Percentiles rank a stretch among this genome's conserved stretches.
Evolutionary conservation across 1,140 invertebrate genomes (phyloP).

Genomic region (Formica selysi): DNA sequence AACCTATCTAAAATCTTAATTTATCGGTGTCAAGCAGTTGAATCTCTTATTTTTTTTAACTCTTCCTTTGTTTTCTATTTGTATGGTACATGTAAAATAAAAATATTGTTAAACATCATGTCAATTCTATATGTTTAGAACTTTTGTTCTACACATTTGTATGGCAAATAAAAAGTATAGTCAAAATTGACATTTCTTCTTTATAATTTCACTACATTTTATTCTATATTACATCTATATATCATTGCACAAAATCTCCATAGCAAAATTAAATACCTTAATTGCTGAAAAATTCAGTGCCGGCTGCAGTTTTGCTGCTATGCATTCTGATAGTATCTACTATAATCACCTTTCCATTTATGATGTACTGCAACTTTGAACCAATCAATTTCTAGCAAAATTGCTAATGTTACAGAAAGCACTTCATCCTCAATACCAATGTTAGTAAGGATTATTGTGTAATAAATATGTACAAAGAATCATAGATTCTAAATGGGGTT

Average conservation of each 20-base stretch:
- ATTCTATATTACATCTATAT: background rate
- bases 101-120: too few relatives aligned
- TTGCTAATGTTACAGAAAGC: background rate
- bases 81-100: too few relatives aligned
- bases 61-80: too few relatives aligned
- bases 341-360: background rate
- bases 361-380: background rate
- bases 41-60: too few relatives aligned
- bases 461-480: background rate
- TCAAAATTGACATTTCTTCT: background rate
- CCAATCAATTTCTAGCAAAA: background rate
- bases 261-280: constrained; percentile 27
- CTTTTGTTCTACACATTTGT: too few relatives aligned
- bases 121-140: too few relatives aligned
- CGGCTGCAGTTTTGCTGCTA: background rate
- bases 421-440: background rate
- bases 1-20: too few relatives aligned
- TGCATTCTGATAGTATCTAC: background rate
- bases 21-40: too few relatives aligned
- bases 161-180: background rate
- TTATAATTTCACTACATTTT: background rate
- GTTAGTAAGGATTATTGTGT: background rate
- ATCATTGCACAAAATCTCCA: background rate
- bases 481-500: background rate
- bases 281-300: background rate